These are phyloP conservation scores for Lomographa bimaculata DNA, from an alignment of 2,888 invertebrate species.

Conservation along the genomic window DNA sequence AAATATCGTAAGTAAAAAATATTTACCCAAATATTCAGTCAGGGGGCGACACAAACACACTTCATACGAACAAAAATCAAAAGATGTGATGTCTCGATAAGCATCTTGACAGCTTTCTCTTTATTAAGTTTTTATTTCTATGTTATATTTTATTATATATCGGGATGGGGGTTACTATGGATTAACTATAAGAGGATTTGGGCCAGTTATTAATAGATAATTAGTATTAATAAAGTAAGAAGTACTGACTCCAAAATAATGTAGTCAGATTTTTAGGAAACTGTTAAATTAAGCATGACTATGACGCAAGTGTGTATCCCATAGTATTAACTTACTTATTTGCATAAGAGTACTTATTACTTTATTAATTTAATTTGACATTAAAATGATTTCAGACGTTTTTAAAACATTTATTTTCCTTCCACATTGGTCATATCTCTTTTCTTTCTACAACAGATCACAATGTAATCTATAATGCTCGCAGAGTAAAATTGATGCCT, in stretches of 20 bases:
- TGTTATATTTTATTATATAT: constrained; percentile 7
- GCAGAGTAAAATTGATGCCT: constrained; percentile 49
- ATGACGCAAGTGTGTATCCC: no score
- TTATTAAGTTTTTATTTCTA: constrained; percentile 25
- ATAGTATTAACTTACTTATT: no score
- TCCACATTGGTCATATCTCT: constrained; percentile 75
- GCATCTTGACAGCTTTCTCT: constrained; percentile 83
- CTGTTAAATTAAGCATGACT: no score
- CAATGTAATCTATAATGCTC: constrained; percentile 56
- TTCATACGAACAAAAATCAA: constrained; percentile 67
- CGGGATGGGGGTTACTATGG: constrained; percentile 14
- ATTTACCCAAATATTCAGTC: constrained; percentile 80
- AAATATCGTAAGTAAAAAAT: constrained; percentile 71
- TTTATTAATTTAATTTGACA: constrained; percentile 47
- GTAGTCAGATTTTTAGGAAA: no score
- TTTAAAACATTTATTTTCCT: constrained; percentile 78
- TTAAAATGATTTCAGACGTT: constrained; percentile 59
- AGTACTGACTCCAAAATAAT: constrained; percentile 4
- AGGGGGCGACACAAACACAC: constrained; percentile 80
- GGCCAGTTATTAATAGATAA: constrained; percentile 1
- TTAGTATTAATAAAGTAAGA: constrained; percentile 9
- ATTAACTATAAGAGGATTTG: constrained; percentile 18
- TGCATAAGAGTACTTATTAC: constrained; percentile 36
- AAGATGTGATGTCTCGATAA: constrained; percentile 66
- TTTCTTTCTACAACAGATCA: constrained; percentile 65